Evolutionary conservation across 1,140 invertebrate genomes (phyloP).

Genomic region (Heliothis subflexa): DNA sequence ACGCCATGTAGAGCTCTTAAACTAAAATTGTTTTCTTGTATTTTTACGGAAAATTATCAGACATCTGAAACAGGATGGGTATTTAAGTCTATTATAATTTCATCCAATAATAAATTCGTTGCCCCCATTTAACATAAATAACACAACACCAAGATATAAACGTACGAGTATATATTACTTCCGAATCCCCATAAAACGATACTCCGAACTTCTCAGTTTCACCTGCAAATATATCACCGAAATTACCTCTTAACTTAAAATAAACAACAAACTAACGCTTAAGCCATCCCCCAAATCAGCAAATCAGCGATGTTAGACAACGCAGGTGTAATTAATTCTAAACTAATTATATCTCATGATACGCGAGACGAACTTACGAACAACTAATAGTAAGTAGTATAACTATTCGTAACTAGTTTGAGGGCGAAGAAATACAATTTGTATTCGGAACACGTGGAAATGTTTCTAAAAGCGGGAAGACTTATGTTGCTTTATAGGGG

Average conservation of each 20-base stretch:
- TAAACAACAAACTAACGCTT: slow-evolving; percentile 33
- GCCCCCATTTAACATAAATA: no score
- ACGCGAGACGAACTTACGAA: slow-evolving; percentile 58
- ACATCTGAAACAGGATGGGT: no score
- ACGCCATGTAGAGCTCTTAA: no score
- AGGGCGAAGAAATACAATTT: neutral
- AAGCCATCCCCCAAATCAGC: slow-evolving; percentile 32
- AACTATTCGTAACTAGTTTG: slow-evolving; percentile 46
- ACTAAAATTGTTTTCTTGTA: no score
- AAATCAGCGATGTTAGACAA: slow-evolving; percentile 48
- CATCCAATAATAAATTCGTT: no score
- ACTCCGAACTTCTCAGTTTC: neutral
- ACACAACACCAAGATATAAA: no score
- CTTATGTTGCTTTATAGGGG: no score
- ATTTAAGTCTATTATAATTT: no score
- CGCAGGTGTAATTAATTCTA: slow-evolving; percentile 72
- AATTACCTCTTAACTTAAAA: slow-evolving; percentile 16
- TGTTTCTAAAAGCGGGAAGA: neutral
- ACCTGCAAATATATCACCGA: slow-evolving; percentile 3
- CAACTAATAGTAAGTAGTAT: slow-evolving; percentile 49
- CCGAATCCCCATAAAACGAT: no score
- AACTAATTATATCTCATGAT: slow-evolving; percentile 69
- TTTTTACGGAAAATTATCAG: no score
- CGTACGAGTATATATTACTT: neutral
- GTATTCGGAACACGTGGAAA: neutral